These are phyloP conservation scores for Bothrops jararaca DNA, from an alignment of 2,113 vertebrate genomes.

Conservation along the genomic window DNA sequence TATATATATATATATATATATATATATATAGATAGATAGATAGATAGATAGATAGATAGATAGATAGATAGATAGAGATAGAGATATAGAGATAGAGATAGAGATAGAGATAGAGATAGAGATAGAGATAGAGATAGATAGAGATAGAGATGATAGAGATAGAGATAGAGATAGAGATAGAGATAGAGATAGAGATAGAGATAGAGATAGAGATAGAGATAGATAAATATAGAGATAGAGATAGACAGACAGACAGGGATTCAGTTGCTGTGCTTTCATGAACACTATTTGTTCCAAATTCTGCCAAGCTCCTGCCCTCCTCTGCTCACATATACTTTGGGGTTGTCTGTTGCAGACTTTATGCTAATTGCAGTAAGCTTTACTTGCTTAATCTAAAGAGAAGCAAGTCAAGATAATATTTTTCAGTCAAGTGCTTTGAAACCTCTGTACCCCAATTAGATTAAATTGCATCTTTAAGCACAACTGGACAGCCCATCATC, in stretches of 20 bases:
- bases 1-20: fast-evolving
- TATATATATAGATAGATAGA: too few species aligned
- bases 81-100: too few species aligned
- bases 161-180: too few species aligned
- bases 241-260: background rate
- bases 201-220: too few species aligned
- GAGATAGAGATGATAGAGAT: too few species aligned
- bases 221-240: too few species aligned
- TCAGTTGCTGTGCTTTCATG: background rate
- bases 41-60: too few species aligned
- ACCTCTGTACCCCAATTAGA: background rate
- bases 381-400: background rate
- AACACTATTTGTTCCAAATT: background rate
- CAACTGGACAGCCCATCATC: background rate
- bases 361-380: background rate
- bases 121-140: too few species aligned
- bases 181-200: too few species aligned
- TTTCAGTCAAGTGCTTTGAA: background rate
- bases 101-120: too few species aligned
- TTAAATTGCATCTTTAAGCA: background rate
- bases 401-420: background rate
- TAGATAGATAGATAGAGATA: too few species aligned
- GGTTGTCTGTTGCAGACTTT: background rate
- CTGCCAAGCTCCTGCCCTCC: background rate
- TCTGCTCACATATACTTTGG: background rate